Percentiles rank a stretch among this genome's conserved stretches.
These are phyloP conservation scores for Taurulus bubalis DNA, from an alignment of 2,113 vertebrate species.

Conservation along the genomic window DNA sequence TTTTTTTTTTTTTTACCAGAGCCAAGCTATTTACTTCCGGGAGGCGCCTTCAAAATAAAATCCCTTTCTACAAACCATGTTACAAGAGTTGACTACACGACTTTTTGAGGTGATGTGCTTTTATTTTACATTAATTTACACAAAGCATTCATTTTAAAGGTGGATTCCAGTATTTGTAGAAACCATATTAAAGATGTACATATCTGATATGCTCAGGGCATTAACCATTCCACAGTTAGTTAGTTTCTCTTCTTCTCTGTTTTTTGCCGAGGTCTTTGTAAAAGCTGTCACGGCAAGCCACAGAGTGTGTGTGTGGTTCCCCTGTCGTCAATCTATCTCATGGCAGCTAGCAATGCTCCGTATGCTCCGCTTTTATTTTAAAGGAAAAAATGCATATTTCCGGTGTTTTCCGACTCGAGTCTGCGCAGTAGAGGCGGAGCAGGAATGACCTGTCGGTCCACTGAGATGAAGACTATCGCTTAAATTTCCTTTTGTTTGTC, in stretches of 20 bases:
- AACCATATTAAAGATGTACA: neutral
- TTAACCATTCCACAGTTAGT: neutral
- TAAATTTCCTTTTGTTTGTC: neutral
- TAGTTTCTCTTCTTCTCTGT: neutral
- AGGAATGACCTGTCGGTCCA: neutral
- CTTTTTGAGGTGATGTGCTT: neutral
- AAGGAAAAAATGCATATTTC: neutral
- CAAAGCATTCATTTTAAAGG: neutral
- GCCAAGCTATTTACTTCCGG: constrained; percentile 31
- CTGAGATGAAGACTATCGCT: neutral
- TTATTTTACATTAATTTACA: neutral
- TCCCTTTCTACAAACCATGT: neutral
- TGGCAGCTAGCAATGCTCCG: neutral
- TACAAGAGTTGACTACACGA: neutral
- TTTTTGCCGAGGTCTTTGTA: neutral
- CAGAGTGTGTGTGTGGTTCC: too few species aligned
- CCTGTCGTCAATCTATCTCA: neutral
- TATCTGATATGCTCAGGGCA: neutral
- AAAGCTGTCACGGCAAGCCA: too few species aligned
- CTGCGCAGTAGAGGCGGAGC: constrained; percentile 50
- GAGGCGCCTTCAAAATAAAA: constrained; percentile 49
- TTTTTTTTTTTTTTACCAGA: neutral
- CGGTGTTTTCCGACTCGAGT: constrained; percentile 5
- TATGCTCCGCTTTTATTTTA: constrained; percentile 53
- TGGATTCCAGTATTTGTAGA: neutral